Evolutionary conservation across 2,797 vertebrate genomes (phyloP), one percentile per base, ranked within the genome.

Genomic region (Pteropus rufus): DNA sequence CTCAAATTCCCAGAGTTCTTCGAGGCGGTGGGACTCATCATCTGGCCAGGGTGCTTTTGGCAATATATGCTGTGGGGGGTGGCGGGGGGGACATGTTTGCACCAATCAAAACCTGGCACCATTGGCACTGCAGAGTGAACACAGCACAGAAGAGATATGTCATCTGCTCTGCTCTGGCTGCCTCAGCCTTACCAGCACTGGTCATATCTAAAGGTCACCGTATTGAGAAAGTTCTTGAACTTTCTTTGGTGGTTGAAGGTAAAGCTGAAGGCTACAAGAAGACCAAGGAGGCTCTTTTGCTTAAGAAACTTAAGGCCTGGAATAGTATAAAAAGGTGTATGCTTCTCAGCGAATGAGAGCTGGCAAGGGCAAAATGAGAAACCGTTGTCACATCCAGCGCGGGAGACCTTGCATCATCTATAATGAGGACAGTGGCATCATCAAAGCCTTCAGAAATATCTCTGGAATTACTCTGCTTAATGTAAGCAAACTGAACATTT

Each of bases 271-370:
- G 29, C 39, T 44, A 62, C 18, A 44, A 62, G 77, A 60, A 31
- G 58, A 62, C 58, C 49, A 49, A 49, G 49, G 5, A 16, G 14
- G 49, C 49, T 49, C 8, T 49, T 16, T 49, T 49, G 49, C 96
- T 98, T 89, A 99, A 99, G 97, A 99, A 99, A 95, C 98, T 98
- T 26, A 99, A 99, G 96, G 98, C 98, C 31, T 98, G 98, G 98
- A 99, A 98, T 49, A 98, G 99, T 95, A 98, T 99, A 88, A 98
- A 99, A 99, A 99, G 96, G 99, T 99, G 93, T 99, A 99, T 5
- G 99, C 99, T 70, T 99, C 99, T 87, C 99, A 99, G 98, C 99
- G 99, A 49, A 99, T 99, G 99, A 99, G 96, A 49, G 49, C 49
- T 49, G 49, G 49, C 49, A 49, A 49, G 49, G 49, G 15, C 49